phyloP scores from a whole-genome alignment of 2,888 invertebrate species.

The Aromia moschata region DNA sequence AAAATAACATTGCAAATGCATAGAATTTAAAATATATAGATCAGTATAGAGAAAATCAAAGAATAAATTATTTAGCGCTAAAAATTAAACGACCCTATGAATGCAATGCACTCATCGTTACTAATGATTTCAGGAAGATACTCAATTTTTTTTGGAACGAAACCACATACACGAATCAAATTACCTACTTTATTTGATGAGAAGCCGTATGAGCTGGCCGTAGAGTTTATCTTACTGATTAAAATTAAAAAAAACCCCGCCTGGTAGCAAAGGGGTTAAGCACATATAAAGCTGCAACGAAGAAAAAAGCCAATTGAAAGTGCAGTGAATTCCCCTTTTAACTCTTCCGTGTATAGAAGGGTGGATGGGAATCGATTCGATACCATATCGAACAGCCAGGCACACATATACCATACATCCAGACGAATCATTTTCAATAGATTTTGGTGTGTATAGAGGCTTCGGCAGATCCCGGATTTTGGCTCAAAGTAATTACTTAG shows the following conservation, averaged over 20 bases:
- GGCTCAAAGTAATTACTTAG: slow-evolving; percentile 21
- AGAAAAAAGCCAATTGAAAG: slow-evolving; percentile 2
- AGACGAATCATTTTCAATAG: slow-evolving; percentile 22
- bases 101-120: slow-evolving; percentile 1
- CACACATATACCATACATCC: slow-evolving; percentile 5
- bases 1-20: no score
- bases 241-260: slow-evolving; percentile 12
- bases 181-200: slow-evolving; percentile 16
- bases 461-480: background rate
- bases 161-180: slow-evolving; percentile 20
- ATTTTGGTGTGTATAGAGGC: background rate
- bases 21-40: no score
- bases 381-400: slow-evolving; percentile 10
- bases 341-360: slow-evolving; percentile 3
- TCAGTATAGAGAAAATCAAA: no score
- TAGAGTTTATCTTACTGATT: slow-evolving; percentile 28
- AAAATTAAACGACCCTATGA: no score
- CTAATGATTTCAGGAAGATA: slow-evolving; percentile 3
- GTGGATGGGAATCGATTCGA: slow-evolving; percentile 8
- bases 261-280: slow-evolving; percentile 8
- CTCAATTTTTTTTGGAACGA: slow-evolving; percentile 2
- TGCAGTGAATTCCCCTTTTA: slow-evolving; percentile 23
- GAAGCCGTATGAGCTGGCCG: slow-evolving; percentile 1
- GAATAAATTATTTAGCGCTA: no score
- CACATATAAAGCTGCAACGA: slow-evolving; percentile 12